Percentiles rank a stretch among this genome's conserved stretches.
These are phyloP conservation scores for Merodon equestris DNA, from an alignment of 2,888 invertebrate genomes.

Conservation along the genomic window DNA sequence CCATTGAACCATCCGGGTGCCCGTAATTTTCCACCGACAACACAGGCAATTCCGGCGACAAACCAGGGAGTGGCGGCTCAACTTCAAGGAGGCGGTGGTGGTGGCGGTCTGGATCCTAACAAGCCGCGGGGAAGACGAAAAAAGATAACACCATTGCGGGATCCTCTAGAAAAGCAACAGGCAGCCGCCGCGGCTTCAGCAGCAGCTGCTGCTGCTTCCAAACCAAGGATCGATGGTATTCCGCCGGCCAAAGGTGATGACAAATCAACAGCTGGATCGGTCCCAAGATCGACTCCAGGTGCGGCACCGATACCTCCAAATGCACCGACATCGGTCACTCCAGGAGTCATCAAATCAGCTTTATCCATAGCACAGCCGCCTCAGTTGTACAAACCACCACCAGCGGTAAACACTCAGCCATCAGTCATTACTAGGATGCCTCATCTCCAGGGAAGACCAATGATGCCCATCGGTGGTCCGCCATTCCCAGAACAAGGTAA, in stretches of 20 bases:
- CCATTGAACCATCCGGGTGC: conserved; percentile 75
- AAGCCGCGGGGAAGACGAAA: conserved; percentile 78
- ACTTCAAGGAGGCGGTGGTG: conserved; percentile 19
- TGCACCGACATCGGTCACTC: conserved; percentile 20
- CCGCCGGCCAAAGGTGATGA: conserved; percentile 28
- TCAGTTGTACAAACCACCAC: conserved; percentile 80
- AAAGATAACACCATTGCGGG: conserved; percentile 78
- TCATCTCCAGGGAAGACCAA: conserved; percentile 74
- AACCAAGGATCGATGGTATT: conserved; percentile 21
- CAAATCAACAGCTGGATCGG: neutral
- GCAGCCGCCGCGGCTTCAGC: conserved; percentile 81
- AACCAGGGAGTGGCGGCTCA: conserved; percentile 32
- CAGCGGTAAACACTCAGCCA: conserved; percentile 76
- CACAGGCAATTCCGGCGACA: conserved; percentile 62
- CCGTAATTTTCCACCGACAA: conserved; percentile 68
- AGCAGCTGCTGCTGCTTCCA: conserved; percentile 72
- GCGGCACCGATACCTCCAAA: conserved; percentile 10
- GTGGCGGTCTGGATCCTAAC: conserved; percentile 23
- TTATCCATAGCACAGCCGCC: conserved; percentile 79
- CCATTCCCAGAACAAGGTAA: conserved; percentile 71
- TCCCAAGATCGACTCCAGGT: too few species aligned
- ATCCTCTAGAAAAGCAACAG: conserved; percentile 79
- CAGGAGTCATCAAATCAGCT: conserved; percentile 69
- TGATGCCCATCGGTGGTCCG: conserved; percentile 61
- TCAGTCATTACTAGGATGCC: conserved; percentile 84